These are phyloP conservation scores for Chaenodraco wilsoni DNA, from an alignment of 2,797 vertebrate genomes.

Conservation along the genomic window DNA sequence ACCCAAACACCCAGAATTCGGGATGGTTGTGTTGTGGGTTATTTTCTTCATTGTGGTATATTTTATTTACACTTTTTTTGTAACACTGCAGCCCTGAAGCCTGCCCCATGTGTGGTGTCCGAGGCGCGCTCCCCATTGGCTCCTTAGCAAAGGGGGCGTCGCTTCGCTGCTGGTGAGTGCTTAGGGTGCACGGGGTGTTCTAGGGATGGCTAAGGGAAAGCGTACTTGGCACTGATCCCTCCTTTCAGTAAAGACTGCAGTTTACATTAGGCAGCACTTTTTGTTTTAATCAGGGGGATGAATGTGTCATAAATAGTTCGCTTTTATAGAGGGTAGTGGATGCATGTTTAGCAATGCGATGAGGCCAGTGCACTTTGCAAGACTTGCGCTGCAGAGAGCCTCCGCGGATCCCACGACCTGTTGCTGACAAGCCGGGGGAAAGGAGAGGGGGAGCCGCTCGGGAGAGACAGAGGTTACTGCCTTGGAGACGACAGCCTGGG, in stretches of 20 bases:
- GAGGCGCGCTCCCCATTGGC: constrained; percentile 77
- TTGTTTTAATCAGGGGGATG: constrained; percentile 30
- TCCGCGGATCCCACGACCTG: constrained; percentile 83
- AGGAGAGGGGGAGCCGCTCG: constrained; percentile 70
- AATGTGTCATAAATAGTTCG: constrained; percentile 74
- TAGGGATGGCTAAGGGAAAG: constrained; percentile 83
- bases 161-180: constrained; percentile 61
- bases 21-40: neutral
- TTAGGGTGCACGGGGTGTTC: constrained; percentile 75
- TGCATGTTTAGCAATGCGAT: constrained; percentile 78
- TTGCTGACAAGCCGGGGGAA: constrained; percentile 83
- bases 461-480: constrained; percentile 67
- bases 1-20: neutral
- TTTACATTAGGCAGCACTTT: constrained; percentile 67
- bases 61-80: constrained; percentile 1
- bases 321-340: constrained; percentile 61
- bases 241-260: constrained; percentile 70
- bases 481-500: constrained; percentile 71
- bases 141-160: constrained; percentile 70
- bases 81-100: constrained; percentile 27
- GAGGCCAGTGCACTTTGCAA: constrained; percentile 82
- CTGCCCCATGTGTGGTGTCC: constrained; percentile 60
- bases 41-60: neutral
- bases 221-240: constrained; percentile 82
- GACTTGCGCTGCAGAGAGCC: constrained; percentile 79